Conservation (phyloP, 1,140 invertebrate genomes). For the Ceratosolen fusciceps region DNA sequence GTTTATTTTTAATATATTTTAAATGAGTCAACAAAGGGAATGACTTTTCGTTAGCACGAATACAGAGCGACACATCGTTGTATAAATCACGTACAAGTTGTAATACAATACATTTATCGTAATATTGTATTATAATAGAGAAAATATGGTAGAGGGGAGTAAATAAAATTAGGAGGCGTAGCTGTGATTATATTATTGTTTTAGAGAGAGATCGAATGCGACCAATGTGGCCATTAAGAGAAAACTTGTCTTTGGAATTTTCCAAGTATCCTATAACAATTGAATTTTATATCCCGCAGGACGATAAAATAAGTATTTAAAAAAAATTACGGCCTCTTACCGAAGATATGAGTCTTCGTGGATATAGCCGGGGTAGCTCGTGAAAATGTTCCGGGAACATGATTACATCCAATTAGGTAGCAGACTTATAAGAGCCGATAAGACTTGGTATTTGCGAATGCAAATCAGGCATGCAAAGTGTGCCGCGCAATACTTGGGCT, state of each 20-base stretch:
- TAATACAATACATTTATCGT: no score
- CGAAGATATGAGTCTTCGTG: neutral
- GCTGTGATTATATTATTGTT: constrained; percentile 21
- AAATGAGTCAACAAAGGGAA: no score
- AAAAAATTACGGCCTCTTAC: neutral
- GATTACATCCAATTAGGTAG: constrained; percentile 37
- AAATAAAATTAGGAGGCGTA: constrained; percentile 12
- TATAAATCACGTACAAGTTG: no score
- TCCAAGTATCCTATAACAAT: constrained; percentile 26
- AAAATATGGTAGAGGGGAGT: neutral
- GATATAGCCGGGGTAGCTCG: neutral
- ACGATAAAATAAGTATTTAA: constrained; percentile 28
- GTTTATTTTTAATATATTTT: no score
- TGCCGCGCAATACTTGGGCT: neutral
- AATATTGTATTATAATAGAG: no score
- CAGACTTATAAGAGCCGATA: neutral
- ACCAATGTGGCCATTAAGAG: constrained; percentile 22
- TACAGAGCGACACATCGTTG: no score
- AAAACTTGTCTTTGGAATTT: constrained; percentile 23
- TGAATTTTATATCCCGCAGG: constrained; percentile 1
- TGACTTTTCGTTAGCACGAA: no score
- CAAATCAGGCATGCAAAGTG: constrained; percentile 23
- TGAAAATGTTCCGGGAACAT: constrained; percentile 6
- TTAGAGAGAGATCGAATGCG: constrained; percentile 2
- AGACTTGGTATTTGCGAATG: constrained; percentile 7